A percentile compares a stretch with the other conserved stretches of the same genome.
Conservation (phyloP, 2,797 vertebrate species). For the Eurystomus glaucurus region DNA sequence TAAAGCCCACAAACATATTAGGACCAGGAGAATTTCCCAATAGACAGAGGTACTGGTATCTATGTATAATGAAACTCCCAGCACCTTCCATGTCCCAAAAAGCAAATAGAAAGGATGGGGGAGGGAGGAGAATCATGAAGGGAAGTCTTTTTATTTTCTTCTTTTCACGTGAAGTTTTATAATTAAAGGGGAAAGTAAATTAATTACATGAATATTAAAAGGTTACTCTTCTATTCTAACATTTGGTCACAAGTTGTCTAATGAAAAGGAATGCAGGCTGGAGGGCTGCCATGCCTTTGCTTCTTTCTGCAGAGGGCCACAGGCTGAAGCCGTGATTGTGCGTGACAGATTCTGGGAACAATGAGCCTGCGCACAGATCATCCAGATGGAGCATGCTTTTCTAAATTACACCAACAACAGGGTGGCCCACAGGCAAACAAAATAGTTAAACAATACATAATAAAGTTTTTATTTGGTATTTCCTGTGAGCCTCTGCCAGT, state of each 20-base stretch:
- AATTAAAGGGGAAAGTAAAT: constrained; percentile 84
- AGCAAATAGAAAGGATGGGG: constrained; percentile 55
- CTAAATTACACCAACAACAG: constrained; percentile 83
- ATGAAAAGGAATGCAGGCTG: constrained; percentile 85
- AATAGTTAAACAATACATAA: constrained; percentile 87
- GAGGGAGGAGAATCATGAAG: constrained; percentile 53
- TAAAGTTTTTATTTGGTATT: constrained; percentile 90
- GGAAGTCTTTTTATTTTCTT: constrained; percentile 57
- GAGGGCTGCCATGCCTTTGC: constrained; percentile 82
- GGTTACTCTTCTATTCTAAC: constrained; percentile 87
- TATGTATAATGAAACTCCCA: constrained; percentile 18
- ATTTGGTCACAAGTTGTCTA: constrained; percentile 87
- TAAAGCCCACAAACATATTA: not conserved
- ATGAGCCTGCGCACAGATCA: constrained; percentile 90
- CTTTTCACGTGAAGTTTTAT: constrained; percentile 75
- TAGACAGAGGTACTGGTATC: constrained; percentile 12
- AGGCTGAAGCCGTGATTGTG: constrained; percentile 90
- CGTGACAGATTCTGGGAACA: constrained; percentile 92
- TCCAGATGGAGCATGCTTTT: constrained; percentile 87
- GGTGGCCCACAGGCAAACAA: constrained; percentile 87
- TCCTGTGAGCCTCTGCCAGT: constrained; percentile 87
- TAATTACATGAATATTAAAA: constrained; percentile 88
- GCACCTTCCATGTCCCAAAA: constrained; percentile 56
- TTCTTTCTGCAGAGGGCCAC: constrained; percentile 83
- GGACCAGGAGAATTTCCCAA: not conserved